phyloP scores from a whole-genome alignment of 2,797 vertebrate species.

The Fistularia tabacaria region DNA sequence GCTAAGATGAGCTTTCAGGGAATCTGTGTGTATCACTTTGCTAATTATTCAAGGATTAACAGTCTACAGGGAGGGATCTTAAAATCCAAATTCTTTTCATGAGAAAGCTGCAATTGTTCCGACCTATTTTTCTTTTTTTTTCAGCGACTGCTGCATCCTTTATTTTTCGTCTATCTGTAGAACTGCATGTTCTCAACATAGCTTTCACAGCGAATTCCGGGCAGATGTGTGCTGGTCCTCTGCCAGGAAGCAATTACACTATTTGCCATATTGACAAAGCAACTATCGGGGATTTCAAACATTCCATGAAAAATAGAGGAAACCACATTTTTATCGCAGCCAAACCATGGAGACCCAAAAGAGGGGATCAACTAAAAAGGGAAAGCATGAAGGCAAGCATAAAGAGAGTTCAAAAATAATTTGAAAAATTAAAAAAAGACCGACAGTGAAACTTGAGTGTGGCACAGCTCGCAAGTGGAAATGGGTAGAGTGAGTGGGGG shows the following conservation, averaged over 20 bases:
- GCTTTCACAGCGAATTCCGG: constrained; percentile 38
- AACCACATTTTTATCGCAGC: constrained; percentile 35
- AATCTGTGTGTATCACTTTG: too few species aligned
- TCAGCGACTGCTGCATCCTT: too few species aligned
- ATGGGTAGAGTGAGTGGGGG: constrained; percentile 44
- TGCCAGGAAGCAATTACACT: constrained; percentile 53
- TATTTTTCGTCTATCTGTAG: too few species aligned
- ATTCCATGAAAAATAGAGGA: constrained; percentile 19
- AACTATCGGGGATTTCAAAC: constrained; percentile 7
- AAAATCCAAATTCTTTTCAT: too few species aligned
- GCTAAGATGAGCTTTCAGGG: too few species aligned
- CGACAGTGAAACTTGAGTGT: constrained; percentile 49
- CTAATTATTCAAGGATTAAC: too few species aligned
- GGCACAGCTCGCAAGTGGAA: constrained; percentile 41
- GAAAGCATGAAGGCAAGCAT: constrained; percentile 34
- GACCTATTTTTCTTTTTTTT: too few species aligned
- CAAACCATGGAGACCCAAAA: constrained; percentile 34
- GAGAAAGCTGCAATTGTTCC: too few species aligned
- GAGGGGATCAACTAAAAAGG: constrained; percentile 25
- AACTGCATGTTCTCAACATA: constrained; percentile 17
- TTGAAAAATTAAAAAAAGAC: constrained; percentile 19
- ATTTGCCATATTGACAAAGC: constrained; percentile 57
- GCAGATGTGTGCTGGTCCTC: constrained; percentile 61
- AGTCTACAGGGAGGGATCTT: too few species aligned
- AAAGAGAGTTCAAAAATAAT: constrained; percentile 20